Evolutionary conservation across 1,140 invertebrate species (phyloP).

Genomic region (Aphaenogaster rudis): DNA sequence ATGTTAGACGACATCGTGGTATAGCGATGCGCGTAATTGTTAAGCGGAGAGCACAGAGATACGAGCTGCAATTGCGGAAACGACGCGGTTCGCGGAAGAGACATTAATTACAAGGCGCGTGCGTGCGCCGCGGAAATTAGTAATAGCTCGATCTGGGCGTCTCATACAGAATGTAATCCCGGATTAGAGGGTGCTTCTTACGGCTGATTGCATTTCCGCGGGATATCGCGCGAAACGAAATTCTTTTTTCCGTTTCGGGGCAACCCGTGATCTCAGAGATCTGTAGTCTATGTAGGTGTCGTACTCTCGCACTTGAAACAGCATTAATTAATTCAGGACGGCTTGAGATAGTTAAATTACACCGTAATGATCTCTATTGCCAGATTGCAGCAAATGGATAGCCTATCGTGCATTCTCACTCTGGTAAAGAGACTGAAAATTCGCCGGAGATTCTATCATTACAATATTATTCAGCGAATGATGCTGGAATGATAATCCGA

Average conservation of each 20-base stretch:
- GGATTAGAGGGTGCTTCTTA: conserved; percentile 24
- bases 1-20: background rate
- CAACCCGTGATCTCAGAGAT: background rate
- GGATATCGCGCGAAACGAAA: background rate
- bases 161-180: conserved; percentile 27
- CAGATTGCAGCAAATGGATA: background rate
- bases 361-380: background rate
- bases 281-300: background rate
- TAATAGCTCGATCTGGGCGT: conserved; percentile 17
- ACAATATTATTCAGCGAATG: background rate
- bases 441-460: background rate
- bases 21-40: conserved; percentile 24
- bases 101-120: conserved; percentile 46
- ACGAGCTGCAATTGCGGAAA: conserved; percentile 46
- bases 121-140: conserved; percentile 48
- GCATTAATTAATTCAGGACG: background rate
- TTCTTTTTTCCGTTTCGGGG: conserved; percentile 22
- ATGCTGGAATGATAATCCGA: background rate
- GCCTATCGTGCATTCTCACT: background rate
- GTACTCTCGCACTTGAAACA: background rate
- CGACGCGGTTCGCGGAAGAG: conserved; percentile 19
- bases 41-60: background rate
- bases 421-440: background rate
- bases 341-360: background rate
- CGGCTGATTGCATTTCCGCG: conserved; percentile 48